Conservation (phyloP, 2,888 invertebrate species). For the Phasia obesa region DNA sequence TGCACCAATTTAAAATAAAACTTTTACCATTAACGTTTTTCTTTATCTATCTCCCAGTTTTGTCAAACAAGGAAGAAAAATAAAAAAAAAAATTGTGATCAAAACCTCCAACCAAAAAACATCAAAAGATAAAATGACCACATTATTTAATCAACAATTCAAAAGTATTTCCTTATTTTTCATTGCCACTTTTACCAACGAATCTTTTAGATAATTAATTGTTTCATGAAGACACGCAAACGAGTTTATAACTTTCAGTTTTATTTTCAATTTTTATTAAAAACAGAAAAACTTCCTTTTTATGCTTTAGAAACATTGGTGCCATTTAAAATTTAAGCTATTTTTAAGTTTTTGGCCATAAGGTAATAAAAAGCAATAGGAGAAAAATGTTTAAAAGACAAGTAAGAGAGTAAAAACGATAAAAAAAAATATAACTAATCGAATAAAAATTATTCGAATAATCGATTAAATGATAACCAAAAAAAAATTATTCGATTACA, state of each 20-base stretch:
- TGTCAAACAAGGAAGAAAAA: not conserved
- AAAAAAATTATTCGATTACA: too few species aligned
- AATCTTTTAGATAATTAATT: slow-evolving; percentile 55
- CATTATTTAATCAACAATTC: slow-evolving; percentile 55
- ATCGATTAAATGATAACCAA: too few species aligned
- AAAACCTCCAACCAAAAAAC: not conserved
- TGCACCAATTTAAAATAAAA: not conserved
- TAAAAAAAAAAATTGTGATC: too few species aligned
- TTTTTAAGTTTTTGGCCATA: slow-evolving; percentile 19
- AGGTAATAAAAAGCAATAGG: slow-evolving; percentile 8
- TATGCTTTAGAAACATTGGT: slow-evolving; percentile 42
- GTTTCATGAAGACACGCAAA: slow-evolving; percentile 16
- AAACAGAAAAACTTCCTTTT: slow-evolving; percentile 18
- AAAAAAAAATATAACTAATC: slow-evolving; percentile 30
- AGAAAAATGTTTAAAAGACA: not conserved
- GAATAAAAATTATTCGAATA: too few species aligned
- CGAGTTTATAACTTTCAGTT: not conserved
- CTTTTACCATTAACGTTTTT: not conserved
- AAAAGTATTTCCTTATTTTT: slow-evolving; percentile 50
- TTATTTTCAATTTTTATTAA: slow-evolving; percentile 4
- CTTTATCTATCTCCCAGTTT: not conserved
- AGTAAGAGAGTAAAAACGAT: not conserved
- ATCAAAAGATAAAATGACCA: slow-evolving; percentile 44
- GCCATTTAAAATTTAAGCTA: slow-evolving; percentile 40
- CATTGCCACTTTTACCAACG: slow-evolving; percentile 29